Percentiles rank a stretch among this genome's conserved stretches.
Evolutionary conservation across 2,113 vertebrate species (phyloP).

Genomic region (Oxygymnocypris stewartii): DNA sequence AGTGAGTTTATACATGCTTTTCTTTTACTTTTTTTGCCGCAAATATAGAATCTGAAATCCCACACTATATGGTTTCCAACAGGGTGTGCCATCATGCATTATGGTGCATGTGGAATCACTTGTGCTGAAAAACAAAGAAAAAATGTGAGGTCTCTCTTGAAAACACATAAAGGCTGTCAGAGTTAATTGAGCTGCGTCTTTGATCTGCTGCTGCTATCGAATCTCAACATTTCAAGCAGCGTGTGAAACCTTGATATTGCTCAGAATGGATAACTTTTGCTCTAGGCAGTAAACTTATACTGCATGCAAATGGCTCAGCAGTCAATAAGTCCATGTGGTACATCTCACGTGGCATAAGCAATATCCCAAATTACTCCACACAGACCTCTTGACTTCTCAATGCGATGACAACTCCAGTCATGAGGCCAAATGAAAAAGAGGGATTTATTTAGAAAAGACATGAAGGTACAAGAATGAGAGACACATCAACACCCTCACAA

Average conservation of each 20-base stretch:
- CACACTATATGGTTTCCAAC: neutral
- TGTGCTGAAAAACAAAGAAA: neutral
- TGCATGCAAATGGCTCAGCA: constrained; percentile 38
- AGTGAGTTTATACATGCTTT: neutral
- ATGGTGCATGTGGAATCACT: constrained; percentile 8
- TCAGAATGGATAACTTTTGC: constrained; percentile 31
- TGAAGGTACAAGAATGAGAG: neutral
- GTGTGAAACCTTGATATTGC: constrained; percentile 41
- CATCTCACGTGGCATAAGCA: constrained; percentile 6
- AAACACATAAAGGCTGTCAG: constrained; percentile 43
- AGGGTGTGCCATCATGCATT: neutral
- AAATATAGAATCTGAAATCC: neutral
- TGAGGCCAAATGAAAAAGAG: neutral
- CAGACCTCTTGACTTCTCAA: constrained; percentile 16
- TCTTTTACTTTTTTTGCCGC: neutral
- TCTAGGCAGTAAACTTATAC: constrained; percentile 21
- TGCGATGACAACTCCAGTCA: constrained; percentile 9
- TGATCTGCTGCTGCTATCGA: constrained; percentile 31
- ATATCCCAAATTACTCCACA: constrained; percentile 21
- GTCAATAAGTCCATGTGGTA: constrained; percentile 22
- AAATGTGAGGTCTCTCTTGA: neutral
- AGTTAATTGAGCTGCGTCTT: constrained; percentile 27
- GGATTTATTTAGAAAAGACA: constrained; percentile 15
- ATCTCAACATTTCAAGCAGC: constrained; percentile 36
- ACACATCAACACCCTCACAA: neutral